Conservation (phyloP, 2,888 invertebrate genomes). For the Microctonus aethiopoides region DNA sequence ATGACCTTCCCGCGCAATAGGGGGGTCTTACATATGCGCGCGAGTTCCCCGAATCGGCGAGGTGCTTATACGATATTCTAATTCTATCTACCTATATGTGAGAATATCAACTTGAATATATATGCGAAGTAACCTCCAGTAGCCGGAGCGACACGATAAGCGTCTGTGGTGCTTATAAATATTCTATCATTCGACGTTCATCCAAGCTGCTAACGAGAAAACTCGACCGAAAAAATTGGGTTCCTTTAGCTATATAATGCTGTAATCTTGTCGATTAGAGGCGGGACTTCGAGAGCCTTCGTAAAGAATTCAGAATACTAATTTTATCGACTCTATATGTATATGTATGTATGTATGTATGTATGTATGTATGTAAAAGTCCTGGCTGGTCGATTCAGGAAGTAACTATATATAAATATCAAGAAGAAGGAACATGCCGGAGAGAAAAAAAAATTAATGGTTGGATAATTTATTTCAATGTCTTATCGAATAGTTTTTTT, state of each 20-base stretch:
- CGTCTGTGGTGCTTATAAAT: slow-evolving; percentile 34
- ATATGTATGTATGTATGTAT: too few species aligned
- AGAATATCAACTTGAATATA: neutral
- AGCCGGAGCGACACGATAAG: slow-evolving; percentile 35
- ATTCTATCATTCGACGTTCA: slow-evolving; percentile 27
- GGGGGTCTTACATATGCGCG: slow-evolving; percentile 5
- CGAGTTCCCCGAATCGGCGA: neutral
- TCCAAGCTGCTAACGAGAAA: slow-evolving; percentile 40
- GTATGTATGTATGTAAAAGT: too few species aligned
- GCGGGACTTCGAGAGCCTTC: slow-evolving; percentile 39
- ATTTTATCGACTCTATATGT: slow-evolving; percentile 35
- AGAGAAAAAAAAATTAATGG: neutral
- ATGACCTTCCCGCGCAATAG: neutral
- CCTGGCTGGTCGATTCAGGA: slow-evolving; percentile 19
- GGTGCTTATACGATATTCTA: neutral
- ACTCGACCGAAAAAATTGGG: slow-evolving; percentile 43
- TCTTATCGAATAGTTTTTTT: neutral
- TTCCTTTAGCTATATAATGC: slow-evolving; percentile 35
- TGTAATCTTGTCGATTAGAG: slow-evolving; percentile 45
- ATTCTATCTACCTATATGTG: neutral
- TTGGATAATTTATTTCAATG: slow-evolving; percentile 6
- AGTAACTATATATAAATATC: slow-evolving; percentile 10
- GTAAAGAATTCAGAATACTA: slow-evolving; percentile 46
- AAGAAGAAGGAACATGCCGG: neutral
- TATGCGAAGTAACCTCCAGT: slow-evolving; percentile 15